A percentile compares a stretch with the other conserved stretches of the same genome.
These are phyloP conservation scores for Dufourea novaeangliae DNA, from an alignment of 1,140 invertebrate genomes.

Conservation along the genomic window DNA sequence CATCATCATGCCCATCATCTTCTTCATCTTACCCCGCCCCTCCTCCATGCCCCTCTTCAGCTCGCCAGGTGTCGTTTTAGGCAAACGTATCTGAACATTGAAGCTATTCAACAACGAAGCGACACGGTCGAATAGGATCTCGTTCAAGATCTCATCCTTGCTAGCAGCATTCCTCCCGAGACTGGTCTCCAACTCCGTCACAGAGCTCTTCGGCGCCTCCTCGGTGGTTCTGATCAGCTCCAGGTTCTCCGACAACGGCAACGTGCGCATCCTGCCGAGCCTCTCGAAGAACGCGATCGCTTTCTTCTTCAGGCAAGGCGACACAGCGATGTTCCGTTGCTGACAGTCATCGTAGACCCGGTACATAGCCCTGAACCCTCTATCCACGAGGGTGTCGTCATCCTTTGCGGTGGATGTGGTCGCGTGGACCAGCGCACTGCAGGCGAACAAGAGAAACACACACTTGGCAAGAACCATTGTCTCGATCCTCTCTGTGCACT, in stretches of 20 bases:
- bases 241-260: constrained; percentile 86
- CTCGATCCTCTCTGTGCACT: not conserved
- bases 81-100: constrained; percentile 88
- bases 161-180: constrained; percentile 84
- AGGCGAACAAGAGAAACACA: constrained; percentile 63
- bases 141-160: constrained; percentile 85
- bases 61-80: constrained; percentile 86
- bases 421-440: constrained; percentile 48
- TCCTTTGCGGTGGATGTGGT: constrained; percentile 60
- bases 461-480: constrained; percentile 69
- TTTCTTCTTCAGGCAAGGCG: constrained; percentile 90
- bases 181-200: constrained; percentile 86
- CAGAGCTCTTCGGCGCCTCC: constrained; percentile 77
- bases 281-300: constrained; percentile 89
- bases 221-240: constrained; percentile 81
- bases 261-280: constrained; percentile 85
- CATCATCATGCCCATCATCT: constrained; percentile 92
- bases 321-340: constrained; percentile 81
- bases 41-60: constrained; percentile 87
- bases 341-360: constrained; percentile 80
- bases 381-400: constrained; percentile 72
- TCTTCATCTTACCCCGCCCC: constrained; percentile 90
- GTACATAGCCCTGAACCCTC: constrained; percentile 75
- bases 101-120: constrained; percentile 88
- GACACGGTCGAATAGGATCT: constrained; percentile 87